Conservation (phyloP, 2,797 vertebrate species). For the Podarcis lilfordi region DNA sequence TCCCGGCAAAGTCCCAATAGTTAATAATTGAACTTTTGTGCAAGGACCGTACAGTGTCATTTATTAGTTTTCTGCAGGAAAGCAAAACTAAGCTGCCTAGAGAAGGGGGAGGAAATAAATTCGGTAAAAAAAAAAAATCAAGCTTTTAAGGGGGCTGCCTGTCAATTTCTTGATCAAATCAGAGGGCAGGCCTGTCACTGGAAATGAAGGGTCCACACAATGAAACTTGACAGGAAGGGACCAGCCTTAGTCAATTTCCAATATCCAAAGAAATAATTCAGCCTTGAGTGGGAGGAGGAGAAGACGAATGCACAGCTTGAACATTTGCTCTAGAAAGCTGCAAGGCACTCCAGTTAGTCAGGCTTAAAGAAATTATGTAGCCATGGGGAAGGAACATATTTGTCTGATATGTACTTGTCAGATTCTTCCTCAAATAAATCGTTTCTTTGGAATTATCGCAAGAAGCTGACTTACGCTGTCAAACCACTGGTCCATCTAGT, state of each 20-base stretch:
- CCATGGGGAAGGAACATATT: slow-evolving; percentile 5
- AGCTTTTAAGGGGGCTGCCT: neutral
- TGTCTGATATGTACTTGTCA: neutral
- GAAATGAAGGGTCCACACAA: neutral
- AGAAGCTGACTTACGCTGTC: neutral
- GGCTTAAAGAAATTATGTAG: neutral
- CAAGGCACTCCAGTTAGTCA: neutral
- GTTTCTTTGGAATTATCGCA: neutral
- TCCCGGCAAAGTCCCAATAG: neutral
- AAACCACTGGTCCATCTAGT: neutral
- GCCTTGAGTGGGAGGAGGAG: neutral
- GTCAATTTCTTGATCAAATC: slow-evolving; percentile 2
- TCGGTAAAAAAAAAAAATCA: neutral
- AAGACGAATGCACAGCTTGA: neutral
- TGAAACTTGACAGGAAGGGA: neutral
- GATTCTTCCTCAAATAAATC: neutral
- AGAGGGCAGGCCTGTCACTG: neutral
- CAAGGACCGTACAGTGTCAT: neutral
- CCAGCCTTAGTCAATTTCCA: neutral
- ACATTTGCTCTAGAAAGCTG: neutral
- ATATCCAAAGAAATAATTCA: neutral
- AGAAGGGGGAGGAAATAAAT: neutral
- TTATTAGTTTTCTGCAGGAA: neutral
- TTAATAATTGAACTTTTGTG: neutral
- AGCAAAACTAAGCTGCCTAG: neutral